Evolutionary conservation across 2,888 invertebrate genomes (phyloP), one percentile per base, ranked within the genome.

Genomic region (Oconnorella tubifera): DNA sequence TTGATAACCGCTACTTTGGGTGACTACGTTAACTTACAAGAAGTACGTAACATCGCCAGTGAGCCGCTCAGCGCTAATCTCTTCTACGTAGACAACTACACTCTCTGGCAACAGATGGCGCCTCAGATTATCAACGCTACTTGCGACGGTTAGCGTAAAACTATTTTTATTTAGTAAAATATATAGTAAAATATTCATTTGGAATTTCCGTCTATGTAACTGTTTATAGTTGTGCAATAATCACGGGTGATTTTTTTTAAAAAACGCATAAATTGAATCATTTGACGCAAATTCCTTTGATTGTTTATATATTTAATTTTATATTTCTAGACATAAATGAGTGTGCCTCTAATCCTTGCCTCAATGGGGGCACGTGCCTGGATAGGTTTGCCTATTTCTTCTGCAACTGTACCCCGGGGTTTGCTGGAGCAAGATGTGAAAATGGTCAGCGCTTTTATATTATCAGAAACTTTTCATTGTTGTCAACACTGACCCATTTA

Each of bases 41-140:
- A 80, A 65, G 70, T 80, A 27, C 68, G 68, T 3, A 76, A 75
- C 51, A 68, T 80, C 3, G 78, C 80, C 1, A 77, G 78, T 29
- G 69, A 70, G 19, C 80, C 80, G 2, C 60, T 75, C 6, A 50
- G 63, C 2, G 70, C 73, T 27, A 79, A 80, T 64, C 70, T 77
- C 28, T 73, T 78, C 62, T 71, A 70, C 50, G 76, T 76, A 0
- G 69, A 72, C 23, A 72, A 75, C 64, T 77, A 74, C 64, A 70
- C 56, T 75, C 75, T 0, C 68, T 72, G 25, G 72, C 74, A 63
- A 75, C 74, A 50, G 25, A n/a, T 62, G 32, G 58, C 59, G n/a
- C 19, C 10, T 1, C 33, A 31, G 3, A 27, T 66, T 10, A 19
- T 66, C 25, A 29, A 53, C 32, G 40, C 62, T n/a, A 66, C 66